Conservation (phyloP, 2,797 vertebrate genomes). For the Myripristis murdjan region DNA sequence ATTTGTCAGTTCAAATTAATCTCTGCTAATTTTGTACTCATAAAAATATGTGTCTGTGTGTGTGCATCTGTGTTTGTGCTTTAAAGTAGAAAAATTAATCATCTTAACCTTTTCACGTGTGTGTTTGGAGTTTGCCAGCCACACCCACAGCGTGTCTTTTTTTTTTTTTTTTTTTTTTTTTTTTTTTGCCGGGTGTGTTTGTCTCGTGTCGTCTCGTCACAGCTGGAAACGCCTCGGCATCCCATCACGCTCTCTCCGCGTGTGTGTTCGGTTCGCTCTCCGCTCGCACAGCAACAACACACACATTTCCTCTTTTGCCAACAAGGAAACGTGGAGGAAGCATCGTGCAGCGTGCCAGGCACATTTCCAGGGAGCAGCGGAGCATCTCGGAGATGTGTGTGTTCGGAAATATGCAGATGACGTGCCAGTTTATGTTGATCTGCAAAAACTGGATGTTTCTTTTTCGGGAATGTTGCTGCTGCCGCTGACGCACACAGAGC, state of each 20-base stretch:
- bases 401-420: no score
- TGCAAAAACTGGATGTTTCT: no score
- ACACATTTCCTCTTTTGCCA: not conserved
- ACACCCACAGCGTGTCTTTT: constrained; percentile 8
- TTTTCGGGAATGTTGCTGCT: no score
- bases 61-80: no score
- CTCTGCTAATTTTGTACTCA: constrained; percentile 4
- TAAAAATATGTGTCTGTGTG: not conserved
- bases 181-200: constrained; percentile 15
- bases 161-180: no score
- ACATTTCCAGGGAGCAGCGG: no score
- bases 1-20: constrained; percentile 46
- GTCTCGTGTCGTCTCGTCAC: constrained; percentile 32
- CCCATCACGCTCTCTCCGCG: constrained; percentile 12
- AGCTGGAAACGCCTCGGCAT: constrained; percentile 40
- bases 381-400: no score
- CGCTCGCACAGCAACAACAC: not conserved
- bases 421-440: no score
- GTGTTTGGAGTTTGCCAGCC: not conserved
- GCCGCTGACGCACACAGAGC: no score
- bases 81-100: not conserved
- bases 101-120: constrained; percentile 29
- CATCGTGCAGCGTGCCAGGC: no score
- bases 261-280: not conserved
- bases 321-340: no score